Conservation (phyloP, 2,888 invertebrate species). For the Epinotia brunnichana region DNA sequence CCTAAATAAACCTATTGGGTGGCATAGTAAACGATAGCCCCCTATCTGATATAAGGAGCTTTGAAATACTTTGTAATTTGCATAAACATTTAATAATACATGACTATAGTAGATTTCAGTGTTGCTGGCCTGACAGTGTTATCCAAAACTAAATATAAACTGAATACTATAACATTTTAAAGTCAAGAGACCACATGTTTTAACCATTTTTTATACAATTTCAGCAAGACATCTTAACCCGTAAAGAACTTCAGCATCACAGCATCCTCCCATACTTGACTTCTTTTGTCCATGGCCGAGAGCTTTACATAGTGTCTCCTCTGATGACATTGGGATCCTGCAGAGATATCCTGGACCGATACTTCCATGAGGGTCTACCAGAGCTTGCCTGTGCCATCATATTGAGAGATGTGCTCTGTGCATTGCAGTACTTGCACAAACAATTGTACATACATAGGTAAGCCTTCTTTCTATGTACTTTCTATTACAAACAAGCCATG, state of each 20-base stretch:
- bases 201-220: slow-evolving; percentile 52
- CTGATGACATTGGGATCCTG: slow-evolving; percentile 94
- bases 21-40: too few relatives aligned
- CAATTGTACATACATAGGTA: slow-evolving; percentile 94
- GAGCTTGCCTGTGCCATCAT: slow-evolving; percentile 92
- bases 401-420: slow-evolving; percentile 89
- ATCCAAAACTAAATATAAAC: background rate
- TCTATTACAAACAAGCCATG: background rate
- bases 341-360: slow-evolving; percentile 89
- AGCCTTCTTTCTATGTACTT: slow-evolving; percentile 40
- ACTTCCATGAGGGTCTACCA: slow-evolving; percentile 90
- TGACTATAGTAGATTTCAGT: too few relatives aligned
- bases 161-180: background rate
- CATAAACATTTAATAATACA: too few relatives aligned
- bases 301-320: slow-evolving; percentile 91
- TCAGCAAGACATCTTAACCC: slow-evolving; percentile 90
- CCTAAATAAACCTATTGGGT: too few relatives aligned
- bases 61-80: too few relatives aligned
- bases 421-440: slow-evolving; percentile 92
- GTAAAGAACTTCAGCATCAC: slow-evolving; percentile 90
- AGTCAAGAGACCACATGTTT: background rate
- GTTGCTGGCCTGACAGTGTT: background rate
- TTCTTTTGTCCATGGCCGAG: slow-evolving; percentile 90
- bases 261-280: slow-evolving; percentile 90
- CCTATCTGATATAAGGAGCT: too few relatives aligned